phyloP scores from a whole-genome alignment of 92 coral and sea anemone species.

The Blastomussa wellsi region DNA sequence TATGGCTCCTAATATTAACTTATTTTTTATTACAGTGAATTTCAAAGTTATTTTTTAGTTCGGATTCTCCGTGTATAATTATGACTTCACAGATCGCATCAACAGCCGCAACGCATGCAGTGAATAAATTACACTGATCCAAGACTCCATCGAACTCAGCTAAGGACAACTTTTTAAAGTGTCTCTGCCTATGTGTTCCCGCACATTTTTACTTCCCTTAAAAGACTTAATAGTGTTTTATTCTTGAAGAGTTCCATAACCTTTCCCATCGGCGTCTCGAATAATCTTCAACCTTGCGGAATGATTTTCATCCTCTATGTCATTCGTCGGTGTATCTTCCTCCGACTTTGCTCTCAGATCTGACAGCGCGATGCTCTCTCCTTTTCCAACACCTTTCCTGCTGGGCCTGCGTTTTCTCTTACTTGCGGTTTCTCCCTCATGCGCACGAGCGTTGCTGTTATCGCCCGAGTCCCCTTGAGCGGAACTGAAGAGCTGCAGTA shows the following conservation, averaged over 20 bases:
- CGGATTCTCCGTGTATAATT: not conserved
- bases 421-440: not conserved
- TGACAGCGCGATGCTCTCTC: slow-evolving; percentile 25
- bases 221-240: not conserved
- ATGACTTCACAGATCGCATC: not conserved
- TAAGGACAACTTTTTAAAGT: not conserved
- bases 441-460: slow-evolving; percentile 6
- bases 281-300: slow-evolving; percentile 51
- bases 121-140: not conserved
- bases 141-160: not conserved
- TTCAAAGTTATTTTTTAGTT: not conserved
- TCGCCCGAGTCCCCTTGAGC: slow-evolving; percentile 43
- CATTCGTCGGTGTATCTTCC: not conserved
- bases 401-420: not conserved
- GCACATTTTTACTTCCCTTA: not conserved
- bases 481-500: slow-evolving; percentile 64
- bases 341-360: not conserved
- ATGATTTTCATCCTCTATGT: slow-evolving; percentile 36
- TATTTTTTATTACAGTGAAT: not conserved
- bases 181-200: not conserved
- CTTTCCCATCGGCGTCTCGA: slow-evolving; percentile 33
- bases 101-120: not conserved
- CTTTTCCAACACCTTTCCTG: slow-evolving; percentile 2
- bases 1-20: too few relatives aligned
- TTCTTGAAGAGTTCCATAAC: slow-evolving; percentile 61